phyloP scores from a whole-genome alignment of 2,888 invertebrate genomes.

The Drosophila aldrichi region DNA sequence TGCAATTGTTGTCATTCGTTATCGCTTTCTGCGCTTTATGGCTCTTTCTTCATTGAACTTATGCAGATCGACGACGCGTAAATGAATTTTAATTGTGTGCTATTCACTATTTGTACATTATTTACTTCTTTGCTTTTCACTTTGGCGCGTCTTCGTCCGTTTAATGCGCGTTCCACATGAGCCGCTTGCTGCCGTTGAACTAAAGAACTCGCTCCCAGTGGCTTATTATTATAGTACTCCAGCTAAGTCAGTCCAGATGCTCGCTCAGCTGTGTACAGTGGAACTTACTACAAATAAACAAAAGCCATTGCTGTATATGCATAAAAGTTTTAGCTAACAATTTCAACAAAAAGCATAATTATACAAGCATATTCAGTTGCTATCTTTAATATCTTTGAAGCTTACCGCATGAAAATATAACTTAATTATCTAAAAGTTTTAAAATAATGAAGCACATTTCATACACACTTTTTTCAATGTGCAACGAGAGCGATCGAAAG shows the following conservation, averaged over 20 bases:
- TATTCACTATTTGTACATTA: slow-evolving; percentile 53
- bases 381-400: neutral
- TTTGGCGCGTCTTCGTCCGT: slow-evolving; percentile 34
- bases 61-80: slow-evolving; percentile 75
- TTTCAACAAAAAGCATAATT: neutral
- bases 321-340: neutral
- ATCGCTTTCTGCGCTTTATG: slow-evolving; percentile 45
- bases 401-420: neutral
- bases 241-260: slow-evolving; percentile 49
- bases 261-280: slow-evolving; percentile 61
- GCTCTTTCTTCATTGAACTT: slow-evolving; percentile 71
- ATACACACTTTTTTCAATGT: slow-evolving; percentile 28
- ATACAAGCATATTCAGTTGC: neutral
- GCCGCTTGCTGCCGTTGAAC: slow-evolving; percentile 62
- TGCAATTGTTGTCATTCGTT: slow-evolving; percentile 47
- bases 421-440: neutral
- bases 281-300: neutral
- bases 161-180: slow-evolving; percentile 51
- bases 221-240: slow-evolving; percentile 64
- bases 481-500: slow-evolving; percentile 31
- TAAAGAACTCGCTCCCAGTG: slow-evolving; percentile 63
- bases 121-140: slow-evolving; percentile 66
- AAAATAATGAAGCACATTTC: neutral
- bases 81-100: slow-evolving; percentile 73
- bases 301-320: neutral